Evolutionary conservation across 2,797 vertebrate genomes (phyloP).

Genomic region (Sebastes itinus): DNA sequence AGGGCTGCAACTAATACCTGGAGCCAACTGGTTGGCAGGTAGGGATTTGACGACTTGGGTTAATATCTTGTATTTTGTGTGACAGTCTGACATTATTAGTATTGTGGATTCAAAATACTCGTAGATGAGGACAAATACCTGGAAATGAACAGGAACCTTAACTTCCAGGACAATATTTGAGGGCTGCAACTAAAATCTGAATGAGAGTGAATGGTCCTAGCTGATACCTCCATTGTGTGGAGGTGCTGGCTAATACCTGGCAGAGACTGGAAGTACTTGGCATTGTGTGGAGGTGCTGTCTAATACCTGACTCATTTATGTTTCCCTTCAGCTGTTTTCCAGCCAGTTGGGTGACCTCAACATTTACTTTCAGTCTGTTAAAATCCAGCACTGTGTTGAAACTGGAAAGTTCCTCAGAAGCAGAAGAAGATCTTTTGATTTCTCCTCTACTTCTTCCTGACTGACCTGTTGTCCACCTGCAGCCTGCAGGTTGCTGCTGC

Average conservation of each 20-base stretch:
- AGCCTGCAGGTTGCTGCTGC: not conserved
- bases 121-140: not conserved
- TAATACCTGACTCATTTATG: not conserved
- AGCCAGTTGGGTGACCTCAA: not conserved
- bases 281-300: not conserved
- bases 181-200: not conserved
- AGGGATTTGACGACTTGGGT: not conserved
- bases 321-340: not conserved
- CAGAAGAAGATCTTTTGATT: not conserved
- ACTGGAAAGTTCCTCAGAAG: not conserved
- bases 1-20: not conserved
- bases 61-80: not conserved
- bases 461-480: not conserved
- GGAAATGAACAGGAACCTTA: not conserved
- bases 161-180: not conserved
- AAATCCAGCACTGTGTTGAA: no score
- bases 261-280: no score
- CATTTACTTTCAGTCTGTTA: not conserved
- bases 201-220: not conserved
- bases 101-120: not conserved
- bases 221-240: no score
- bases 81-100: not conserved
- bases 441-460: not conserved
- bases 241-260: not conserved
- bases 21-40: not conserved